These are phyloP conservation scores for Nothoprocta pentlandii DNA, from an alignment of 2,113 vertebrate species.

Conservation along the genomic window DNA sequence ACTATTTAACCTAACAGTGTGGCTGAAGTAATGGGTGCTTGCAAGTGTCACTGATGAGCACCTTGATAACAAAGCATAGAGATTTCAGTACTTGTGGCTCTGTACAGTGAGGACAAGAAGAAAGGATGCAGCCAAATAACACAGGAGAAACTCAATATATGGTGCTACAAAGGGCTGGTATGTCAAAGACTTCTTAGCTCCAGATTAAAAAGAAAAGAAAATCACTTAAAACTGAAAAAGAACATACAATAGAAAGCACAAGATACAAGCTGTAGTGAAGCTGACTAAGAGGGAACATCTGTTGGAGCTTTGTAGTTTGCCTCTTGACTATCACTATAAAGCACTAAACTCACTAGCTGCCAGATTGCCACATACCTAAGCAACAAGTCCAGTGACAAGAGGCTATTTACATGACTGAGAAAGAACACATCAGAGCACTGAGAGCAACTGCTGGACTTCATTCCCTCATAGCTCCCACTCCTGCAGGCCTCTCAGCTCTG, in stretches of 20 bases:
- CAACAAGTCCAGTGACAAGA: background rate
- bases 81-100: background rate
- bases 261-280: background rate
- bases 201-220: too few species aligned
- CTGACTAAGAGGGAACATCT: background rate
- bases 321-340: background rate
- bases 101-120: background rate
- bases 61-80: conserved; percentile 14
- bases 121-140: background rate
- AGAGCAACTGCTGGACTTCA: background rate
- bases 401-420: background rate
- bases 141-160: background rate
- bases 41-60: conserved; percentile 4
- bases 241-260: background rate
- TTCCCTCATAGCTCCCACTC: background rate
- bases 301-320: background rate
- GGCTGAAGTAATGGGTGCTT: conserved; percentile 20
- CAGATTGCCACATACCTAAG: background rate
- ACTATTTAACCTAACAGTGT: background rate
- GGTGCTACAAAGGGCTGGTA: background rate
- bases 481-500: background rate
- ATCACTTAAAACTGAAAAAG: background rate
- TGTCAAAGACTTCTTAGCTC: background rate
- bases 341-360: background rate
- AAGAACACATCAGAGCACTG: background rate